Evolutionary conservation across 2,797 vertebrate species (phyloP), one percentile per base, ranked within the genome.

Genomic region (Limnodromus scolopaceus): DNA sequence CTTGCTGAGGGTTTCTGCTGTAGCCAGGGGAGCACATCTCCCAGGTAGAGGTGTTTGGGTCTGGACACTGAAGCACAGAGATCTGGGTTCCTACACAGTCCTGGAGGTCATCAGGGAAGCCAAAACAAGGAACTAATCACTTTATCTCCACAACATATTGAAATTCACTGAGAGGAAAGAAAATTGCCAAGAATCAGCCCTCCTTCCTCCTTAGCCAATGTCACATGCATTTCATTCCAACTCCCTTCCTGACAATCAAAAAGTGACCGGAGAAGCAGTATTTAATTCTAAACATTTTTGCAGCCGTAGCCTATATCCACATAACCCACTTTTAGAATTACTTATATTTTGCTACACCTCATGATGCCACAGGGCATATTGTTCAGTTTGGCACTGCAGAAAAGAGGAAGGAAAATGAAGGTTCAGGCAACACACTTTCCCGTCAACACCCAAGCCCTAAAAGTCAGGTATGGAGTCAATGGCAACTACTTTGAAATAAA

Each of bases 281-380:
- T 38, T 74, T 45, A 87, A 87, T 43, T 48, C 60, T 83, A 66
- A 88, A 49, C 25, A 45, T 38, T 79, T 93, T n/a, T 75, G 68
- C 55, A 92, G 76, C 38, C 4, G 0, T 5, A 48, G 71, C 45
- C n/a, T 24, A 2, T 5, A 46, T 28, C 61, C 70, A 81, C 16
- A 16, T 17, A 92, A 78, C 10, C 32, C 49, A 27, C 27, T 87
- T 92, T 88, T 13, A 80, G 48, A 76, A 43, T 61, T 32, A 54
- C 18, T 84, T 60, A 10, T 53, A 66, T 79, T 93, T 84, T 79
- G 39, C 77, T 81, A 87, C 51, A 77, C 39, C 30, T 94, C 32
- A 18, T 45, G 28, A 22, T 51, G 54, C 86, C 34, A 38, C 64
- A 70, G 45, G 38, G 30, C 14, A 63, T 61, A n/a, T 10, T 16